Evolutionary conservation across 1,140 invertebrate genomes (phyloP).

Genomic region (Argopecten irradians): DNA sequence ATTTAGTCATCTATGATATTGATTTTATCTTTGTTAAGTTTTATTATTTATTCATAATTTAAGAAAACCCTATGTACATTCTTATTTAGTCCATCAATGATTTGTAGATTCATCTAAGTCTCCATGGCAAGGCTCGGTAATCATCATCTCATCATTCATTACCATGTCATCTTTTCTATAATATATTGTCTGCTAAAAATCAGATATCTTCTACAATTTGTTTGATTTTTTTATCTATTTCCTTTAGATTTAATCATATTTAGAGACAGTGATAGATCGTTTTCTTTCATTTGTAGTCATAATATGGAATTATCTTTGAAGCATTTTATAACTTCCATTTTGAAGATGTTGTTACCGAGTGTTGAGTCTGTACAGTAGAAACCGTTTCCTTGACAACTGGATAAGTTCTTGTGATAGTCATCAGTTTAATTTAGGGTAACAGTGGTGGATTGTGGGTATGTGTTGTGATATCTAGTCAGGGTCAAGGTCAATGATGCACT

Average conservation of each 20-base stretch:
- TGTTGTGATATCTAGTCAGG: background rate
- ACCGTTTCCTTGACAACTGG: background rate
- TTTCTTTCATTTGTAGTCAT: background rate
- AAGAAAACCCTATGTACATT: background rate
- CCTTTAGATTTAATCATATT: background rate
- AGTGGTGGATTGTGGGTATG: background rate
- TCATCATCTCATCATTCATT: background rate
- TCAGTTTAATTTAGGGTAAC: background rate
- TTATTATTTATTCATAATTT: constrained; percentile 20
- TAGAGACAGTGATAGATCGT: background rate
- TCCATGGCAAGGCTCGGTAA: background rate
- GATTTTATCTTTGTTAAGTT: constrained; percentile 17
- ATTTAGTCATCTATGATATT: constrained; percentile 13
- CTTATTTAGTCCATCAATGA: background rate
- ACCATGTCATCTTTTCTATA: no score
- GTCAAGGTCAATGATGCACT: no score
- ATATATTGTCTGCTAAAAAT: background rate
- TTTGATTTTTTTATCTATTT: background rate
- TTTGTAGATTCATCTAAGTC: background rate
- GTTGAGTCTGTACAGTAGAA: background rate
- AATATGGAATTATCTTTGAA: background rate
- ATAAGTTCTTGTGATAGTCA: background rate
- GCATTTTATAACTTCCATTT: background rate
- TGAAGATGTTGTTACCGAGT: background rate
- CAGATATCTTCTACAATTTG: background rate